Base-by-base conservation (phyloP, 2,797 vertebrate genomes). In the Bovichtus variegatus region DNA sequence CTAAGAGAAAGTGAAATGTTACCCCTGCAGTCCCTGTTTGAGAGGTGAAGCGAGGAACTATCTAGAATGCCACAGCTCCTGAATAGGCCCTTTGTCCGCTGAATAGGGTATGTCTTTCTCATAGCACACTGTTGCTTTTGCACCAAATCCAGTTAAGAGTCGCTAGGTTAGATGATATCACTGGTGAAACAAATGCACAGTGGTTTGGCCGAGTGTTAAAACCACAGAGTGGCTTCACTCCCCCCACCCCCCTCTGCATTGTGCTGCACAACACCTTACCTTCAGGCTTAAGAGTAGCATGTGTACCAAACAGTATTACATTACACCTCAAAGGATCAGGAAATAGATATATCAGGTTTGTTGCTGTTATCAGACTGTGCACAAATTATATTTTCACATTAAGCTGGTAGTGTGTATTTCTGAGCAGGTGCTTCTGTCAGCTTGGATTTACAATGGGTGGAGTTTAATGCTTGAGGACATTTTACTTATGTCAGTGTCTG, bases 41-140 rank as follows among this genome's bases (percentile, higher is more conserved):
- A 3, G 69, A 79, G 84, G 77, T 67, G 79, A 86, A 41, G 81
- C 80, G 77, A 1, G 36, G 74, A 53, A 78, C 74, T 57, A 29
- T 84, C 80, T 84, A 67, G 78, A 86, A 84, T 84, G 75, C 85
- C 71, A 27, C 71, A 1, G 67, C 25, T 63, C 77, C 81, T 95
- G 89, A 94, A 95, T 89, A 47, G 87, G 19, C 64, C 54, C 89
- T 91, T 95, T 95, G 92, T 94, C 55, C 2, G 16, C 51, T 69
- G 73, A 63, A 73, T 59, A 81, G 88, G 79, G 75, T 82, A 66
- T 76, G 87, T 91, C 92, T 92, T 90, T 93, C 88, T 90, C 89
- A 87, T 67, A 84, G 81, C 80, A 88, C 93, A 79, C 81, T 69
- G 59, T 74, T 50, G 74, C 72, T 59, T 89, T 79, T 84, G 76